These are phyloP conservation scores for Scaptomyza caliginosa DNA, from an alignment of 2,888 invertebrate species.

Conservation along the genomic window DNA sequence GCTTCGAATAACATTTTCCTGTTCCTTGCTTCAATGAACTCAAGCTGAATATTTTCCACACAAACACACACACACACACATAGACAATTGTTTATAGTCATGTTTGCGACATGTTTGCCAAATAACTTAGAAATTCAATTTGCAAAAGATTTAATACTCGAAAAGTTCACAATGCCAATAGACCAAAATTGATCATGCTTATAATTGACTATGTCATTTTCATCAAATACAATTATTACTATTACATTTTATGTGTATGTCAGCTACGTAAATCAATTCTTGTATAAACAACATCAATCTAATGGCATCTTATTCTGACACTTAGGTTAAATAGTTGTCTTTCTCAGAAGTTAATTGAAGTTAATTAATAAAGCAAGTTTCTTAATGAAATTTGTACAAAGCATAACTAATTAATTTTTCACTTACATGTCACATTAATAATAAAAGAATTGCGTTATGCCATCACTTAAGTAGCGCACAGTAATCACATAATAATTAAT, in stretches of 20 bases:
- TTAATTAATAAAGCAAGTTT: no score
- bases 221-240: conserved; percentile 15
- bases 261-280: conserved; percentile 12
- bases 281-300: conserved; percentile 20
- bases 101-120: conserved; percentile 38
- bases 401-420: no score
- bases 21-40: conserved; percentile 35
- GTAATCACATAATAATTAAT: conserved; percentile 32
- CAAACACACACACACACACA: neutral
- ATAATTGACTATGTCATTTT: conserved; percentile 46
- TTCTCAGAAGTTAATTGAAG: neutral
- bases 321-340: neutral
- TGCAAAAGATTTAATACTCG: conserved; percentile 24
- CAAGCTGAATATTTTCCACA: conserved; percentile 47
- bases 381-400: no score
- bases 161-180: conserved; percentile 12
- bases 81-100: conserved; percentile 9
- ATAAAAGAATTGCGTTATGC: neutral
- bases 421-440: no score
- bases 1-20: conserved; percentile 23
- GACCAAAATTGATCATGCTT: conserved; percentile 38
- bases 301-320: conserved; percentile 4
- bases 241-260: conserved; percentile 2
- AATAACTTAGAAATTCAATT: conserved; percentile 61
- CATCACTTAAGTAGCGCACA: neutral